Evolutionary conservation across 2,113 vertebrate species (phyloP), one percentile per base, ranked within the genome.

Genomic region (Tenrec ecaudatus): DNA sequence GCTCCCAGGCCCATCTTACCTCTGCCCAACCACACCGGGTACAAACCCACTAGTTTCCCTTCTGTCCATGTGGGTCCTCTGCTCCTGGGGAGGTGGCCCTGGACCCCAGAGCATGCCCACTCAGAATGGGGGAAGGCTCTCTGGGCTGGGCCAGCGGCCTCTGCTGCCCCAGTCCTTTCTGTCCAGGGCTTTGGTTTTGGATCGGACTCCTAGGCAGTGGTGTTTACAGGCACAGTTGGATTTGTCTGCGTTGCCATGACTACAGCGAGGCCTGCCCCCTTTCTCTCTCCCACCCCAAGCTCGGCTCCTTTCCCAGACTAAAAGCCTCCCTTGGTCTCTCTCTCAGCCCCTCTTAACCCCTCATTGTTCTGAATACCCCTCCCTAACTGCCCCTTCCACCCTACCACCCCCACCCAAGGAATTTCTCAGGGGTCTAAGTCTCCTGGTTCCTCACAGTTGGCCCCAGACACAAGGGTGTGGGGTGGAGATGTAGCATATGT

Each of bases 171-270:
- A 29, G 2, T 0, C 17, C 88, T 22, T 9, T 90, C 17, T 64
- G 71, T 92, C 89, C 22, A 3, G 85, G 88, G 94, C 90, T 81
- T 83, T 40, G 6, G 82, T 90, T 96, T 66, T 1, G 92, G 3
- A 86, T 53, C 75, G 47, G 60, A 62, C 76, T 86, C 62, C 29
- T 60, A 90, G 60, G 19, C 8, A 33, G 77, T 0, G 40, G 62
- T 57, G 60, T n/a, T 88, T 90, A 53, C 7, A 0, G 20, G 78
- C 38, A 4, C 36, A n/a, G 96, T 90, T 90, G 91, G 92, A 82
- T 95, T 20, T 95, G 96, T 79, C 96, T 84, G 86, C 4, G 96
- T 98, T 97, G 89, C 97, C 94, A 97, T 97, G 97, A 89, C 96
- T 31, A 97, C 83, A 36, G 76, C 0, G 57, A 89, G 73, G 93